These are phyloP conservation scores for Drosophila kohkoa DNA, from an alignment of 1,140 invertebrate species.

Conservation along the genomic window DNA sequence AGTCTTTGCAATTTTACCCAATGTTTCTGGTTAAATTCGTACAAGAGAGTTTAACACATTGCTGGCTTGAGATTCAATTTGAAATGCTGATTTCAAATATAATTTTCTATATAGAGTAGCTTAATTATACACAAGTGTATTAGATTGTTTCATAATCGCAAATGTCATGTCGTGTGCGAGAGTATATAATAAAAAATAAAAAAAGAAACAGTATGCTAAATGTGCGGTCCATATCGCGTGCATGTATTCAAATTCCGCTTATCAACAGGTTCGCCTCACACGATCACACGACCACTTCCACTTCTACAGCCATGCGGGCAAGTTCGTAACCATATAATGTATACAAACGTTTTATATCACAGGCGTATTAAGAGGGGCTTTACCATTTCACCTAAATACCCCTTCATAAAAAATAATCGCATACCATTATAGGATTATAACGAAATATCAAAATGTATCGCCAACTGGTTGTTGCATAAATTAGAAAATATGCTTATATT, in stretches of 20 bases:
- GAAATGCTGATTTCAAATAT: constrained; percentile 45
- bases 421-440: background rate
- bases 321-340: constrained; percentile 64
- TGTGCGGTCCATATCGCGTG: constrained; percentile 62
- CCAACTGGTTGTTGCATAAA: background rate
- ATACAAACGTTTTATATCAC: constrained; percentile 52
- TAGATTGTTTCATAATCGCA: constrained; percentile 38
- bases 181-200: constrained; percentile 11
- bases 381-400: constrained; percentile 6
- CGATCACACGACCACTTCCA: constrained; percentile 47
- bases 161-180: constrained; percentile 12
- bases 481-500: background rate
- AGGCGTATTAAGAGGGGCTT: constrained; percentile 28
- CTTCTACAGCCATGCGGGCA: constrained; percentile 21
- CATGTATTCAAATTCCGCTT: constrained; percentile 75
- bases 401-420: background rate
- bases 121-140: constrained; percentile 7
- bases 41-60: constrained; percentile 3
- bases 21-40: background rate
- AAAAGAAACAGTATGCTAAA: background rate
- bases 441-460: background rate
- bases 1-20: background rate
- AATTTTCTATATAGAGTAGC: constrained; percentile 30
- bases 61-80: constrained; percentile 47
- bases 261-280: constrained; percentile 67